Conservation (phyloP, 2,888 invertebrate species). For the Ophion costatus region DNA sequence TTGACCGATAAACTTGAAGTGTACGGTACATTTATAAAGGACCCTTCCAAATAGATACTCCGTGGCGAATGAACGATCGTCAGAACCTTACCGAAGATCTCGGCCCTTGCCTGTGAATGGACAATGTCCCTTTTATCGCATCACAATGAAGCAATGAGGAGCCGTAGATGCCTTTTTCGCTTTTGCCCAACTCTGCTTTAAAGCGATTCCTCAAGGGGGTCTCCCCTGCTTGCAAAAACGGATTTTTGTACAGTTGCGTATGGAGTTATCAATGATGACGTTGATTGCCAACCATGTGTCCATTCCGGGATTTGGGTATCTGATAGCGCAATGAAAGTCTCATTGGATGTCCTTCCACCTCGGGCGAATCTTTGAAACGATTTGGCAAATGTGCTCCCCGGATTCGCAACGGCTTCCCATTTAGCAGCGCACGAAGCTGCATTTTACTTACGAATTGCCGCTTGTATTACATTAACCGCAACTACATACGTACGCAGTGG, state of each 20-base stretch:
- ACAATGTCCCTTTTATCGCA: conserved; percentile 23
- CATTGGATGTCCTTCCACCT: too few species aligned
- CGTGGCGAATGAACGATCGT: conserved; percentile 37
- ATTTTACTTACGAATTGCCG: conserved; percentile 10
- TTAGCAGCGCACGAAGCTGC: background rate
- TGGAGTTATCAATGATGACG: too few species aligned
- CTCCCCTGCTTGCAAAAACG: too few species aligned
- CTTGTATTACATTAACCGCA: conserved; percentile 22
- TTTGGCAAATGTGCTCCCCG: background rate
- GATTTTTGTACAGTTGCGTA: too few species aligned
- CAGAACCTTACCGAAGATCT: conserved; percentile 30
- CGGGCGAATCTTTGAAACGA: background rate
- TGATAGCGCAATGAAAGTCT: too few species aligned
- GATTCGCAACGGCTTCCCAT: background rate
- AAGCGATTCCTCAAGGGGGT: too few species aligned
- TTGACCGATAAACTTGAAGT: conserved; percentile 62
- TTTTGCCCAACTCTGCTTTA: too few species aligned
- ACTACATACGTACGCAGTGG: conserved; percentile 15
- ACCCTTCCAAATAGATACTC: conserved; percentile 24
- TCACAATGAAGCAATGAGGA: background rate
- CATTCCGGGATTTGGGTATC: too few species aligned
- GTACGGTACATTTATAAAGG: conserved; percentile 41
- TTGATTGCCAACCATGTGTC: too few species aligned
- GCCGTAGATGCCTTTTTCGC: too few species aligned
- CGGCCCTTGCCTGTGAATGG: conserved; percentile 39